phyloP scores from a whole-genome alignment of 2,888 invertebrate genomes.

The Pammene fasciana region DNA sequence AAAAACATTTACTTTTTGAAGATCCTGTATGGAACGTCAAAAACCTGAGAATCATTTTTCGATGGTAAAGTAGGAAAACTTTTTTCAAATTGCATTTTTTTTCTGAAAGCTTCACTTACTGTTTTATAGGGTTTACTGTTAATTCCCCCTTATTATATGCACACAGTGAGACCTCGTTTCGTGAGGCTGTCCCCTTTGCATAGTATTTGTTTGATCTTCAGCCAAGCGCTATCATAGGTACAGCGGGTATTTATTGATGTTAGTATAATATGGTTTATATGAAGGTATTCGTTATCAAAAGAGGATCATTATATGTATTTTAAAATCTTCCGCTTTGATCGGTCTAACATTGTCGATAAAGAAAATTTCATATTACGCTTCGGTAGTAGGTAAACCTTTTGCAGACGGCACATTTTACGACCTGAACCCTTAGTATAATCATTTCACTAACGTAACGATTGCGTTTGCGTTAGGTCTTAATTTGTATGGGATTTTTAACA shows the following conservation, averaged over 20 bases:
- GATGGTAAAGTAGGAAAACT: too few relatives aligned
- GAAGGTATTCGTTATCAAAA: slow-evolving; percentile 19
- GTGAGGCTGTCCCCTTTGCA: slow-evolving; percentile 67
- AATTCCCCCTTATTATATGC: slow-evolving; percentile 62
- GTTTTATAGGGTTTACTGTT: slow-evolving; percentile 35
- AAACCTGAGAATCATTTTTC: too few relatives aligned
- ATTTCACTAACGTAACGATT: too few relatives aligned
- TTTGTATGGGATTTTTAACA: too few relatives aligned
- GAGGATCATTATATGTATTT: not conserved
- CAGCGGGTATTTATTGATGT: slow-evolving; percentile 44
- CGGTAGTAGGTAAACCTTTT: too few relatives aligned
- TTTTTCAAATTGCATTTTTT: too few relatives aligned
- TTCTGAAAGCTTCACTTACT: slow-evolving; percentile 5
- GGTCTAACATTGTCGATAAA: not conserved
- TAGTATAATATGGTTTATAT: slow-evolving; percentile 10
- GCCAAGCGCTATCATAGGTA: slow-evolving; percentile 56
- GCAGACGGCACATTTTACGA: too few relatives aligned
- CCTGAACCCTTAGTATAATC: too few relatives aligned
- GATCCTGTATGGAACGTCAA: too few relatives aligned
- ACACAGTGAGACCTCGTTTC: slow-evolving; percentile 71
- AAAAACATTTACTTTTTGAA: too few relatives aligned
- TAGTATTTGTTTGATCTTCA: slow-evolving; percentile 79
- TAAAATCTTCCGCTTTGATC: not conserved
- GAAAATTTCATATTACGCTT: too few relatives aligned
- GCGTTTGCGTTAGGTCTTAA: too few relatives aligned